Percentiles rank a stretch among this genome's conserved stretches.
Conservation (phyloP, 2,888 invertebrate genomes). For the Nemapogon koenigi region DNA sequence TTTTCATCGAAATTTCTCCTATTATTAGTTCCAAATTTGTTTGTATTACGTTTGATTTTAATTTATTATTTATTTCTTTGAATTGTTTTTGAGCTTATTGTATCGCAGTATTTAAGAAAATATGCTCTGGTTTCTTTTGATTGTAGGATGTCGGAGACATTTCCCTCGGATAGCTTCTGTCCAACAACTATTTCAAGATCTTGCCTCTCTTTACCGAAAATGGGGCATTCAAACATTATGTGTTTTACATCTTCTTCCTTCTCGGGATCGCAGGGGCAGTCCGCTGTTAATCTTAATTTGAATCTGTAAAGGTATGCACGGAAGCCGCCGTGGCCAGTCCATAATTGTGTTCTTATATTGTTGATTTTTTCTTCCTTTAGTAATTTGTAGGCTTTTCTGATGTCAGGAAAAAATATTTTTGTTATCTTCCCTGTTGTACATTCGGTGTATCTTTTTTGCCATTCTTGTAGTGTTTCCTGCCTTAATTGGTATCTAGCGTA, state of each 20-base stretch:
- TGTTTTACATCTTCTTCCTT: neutral
- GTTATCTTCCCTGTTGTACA: neutral
- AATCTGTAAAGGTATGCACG: no score
- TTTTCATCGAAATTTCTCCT: neutral
- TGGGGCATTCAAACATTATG: neutral
- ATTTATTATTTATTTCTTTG: neutral
- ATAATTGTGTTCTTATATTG: neutral
- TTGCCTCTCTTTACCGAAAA: neutral
- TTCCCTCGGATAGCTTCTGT: neutral
- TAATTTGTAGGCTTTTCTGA: neutral
- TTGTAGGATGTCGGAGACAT: neutral
- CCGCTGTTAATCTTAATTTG: neutral
- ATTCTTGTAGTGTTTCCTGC: neutral
- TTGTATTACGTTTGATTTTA: neutral
- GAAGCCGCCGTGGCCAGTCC: conserved; percentile 6
- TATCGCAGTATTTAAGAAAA: neutral
- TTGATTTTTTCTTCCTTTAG: no score
- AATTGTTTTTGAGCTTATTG: neutral
- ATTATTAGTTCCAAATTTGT: neutral
- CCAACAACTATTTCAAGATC: neutral
- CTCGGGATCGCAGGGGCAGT: neutral
- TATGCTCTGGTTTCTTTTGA: neutral
- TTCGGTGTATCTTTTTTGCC: neutral
- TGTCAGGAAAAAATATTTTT: neutral
- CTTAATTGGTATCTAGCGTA: neutral